These are phyloP conservation scores for Monochamus saltuarius DNA, from an alignment of 1,140 invertebrate species.

Conservation along the genomic window DNA sequence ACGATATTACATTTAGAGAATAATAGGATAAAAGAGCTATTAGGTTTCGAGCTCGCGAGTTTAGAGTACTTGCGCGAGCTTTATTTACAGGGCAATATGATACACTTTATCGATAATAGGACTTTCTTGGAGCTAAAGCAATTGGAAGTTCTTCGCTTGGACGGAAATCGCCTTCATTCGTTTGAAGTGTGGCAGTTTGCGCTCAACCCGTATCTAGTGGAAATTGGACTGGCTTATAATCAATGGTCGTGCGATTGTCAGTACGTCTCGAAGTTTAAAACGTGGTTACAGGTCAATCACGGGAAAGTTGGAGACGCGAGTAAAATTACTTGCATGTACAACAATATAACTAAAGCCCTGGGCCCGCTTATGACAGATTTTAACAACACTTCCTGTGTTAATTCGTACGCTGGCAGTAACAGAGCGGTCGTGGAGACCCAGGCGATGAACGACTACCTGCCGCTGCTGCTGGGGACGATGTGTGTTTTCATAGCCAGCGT, in stretches of 20 bases:
- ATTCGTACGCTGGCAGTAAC: slow-evolving; percentile 64
- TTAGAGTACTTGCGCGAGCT: slow-evolving; percentile 79
- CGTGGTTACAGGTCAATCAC: slow-evolving; percentile 72
- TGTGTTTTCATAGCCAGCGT: slow-evolving; percentile 72
- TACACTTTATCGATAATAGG: slow-evolving; percentile 79
- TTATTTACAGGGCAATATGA: slow-evolving; percentile 84
- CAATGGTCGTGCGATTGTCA: slow-evolving; percentile 89
- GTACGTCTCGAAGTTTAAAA: slow-evolving; percentile 73
- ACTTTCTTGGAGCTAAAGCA: slow-evolving; percentile 80
- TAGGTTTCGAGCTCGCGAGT: slow-evolving; percentile 81
- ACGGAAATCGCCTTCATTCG: slow-evolving; percentile 79
- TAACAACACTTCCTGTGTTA: slow-evolving; percentile 68
- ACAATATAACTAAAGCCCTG: slow-evolving; percentile 62
- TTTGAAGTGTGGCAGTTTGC: slow-evolving; percentile 77
- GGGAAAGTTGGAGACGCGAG: slow-evolving; percentile 72
- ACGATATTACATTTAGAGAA: slow-evolving; percentile 81
- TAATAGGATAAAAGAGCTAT: slow-evolving; percentile 76
- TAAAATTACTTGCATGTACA: slow-evolving; percentile 67
- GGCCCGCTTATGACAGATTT: slow-evolving; percentile 65
- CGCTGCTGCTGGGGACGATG: slow-evolving; percentile 72
- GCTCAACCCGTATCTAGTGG: slow-evolving; percentile 74
- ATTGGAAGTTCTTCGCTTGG: slow-evolving; percentile 79
- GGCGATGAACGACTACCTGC: slow-evolving; percentile 78
- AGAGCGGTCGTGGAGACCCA: slow-evolving; percentile 68
- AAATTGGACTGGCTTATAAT: slow-evolving; percentile 79